phyloP scores from a whole-genome alignment of 2,113 vertebrate genomes.

The Carassius gibelio region DNA sequence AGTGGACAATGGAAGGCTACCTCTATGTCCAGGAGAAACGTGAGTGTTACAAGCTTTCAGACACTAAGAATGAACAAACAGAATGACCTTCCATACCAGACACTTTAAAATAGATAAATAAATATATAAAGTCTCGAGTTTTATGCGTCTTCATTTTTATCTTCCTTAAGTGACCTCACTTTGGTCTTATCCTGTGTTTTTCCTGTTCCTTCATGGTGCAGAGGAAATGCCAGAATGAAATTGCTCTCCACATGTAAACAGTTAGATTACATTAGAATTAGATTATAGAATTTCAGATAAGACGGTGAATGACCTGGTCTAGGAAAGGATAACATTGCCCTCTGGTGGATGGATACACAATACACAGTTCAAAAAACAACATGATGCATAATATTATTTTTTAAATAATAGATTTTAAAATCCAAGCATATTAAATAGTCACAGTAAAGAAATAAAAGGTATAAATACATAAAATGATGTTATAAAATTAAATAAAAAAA shows the following conservation, averaged over 20 bases:
- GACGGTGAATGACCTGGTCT: background rate
- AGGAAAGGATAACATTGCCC: slow-evolving; percentile 36
- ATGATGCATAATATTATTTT: too few species aligned
- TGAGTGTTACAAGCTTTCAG: slow-evolving; percentile 72
- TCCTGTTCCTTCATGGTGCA: slow-evolving; percentile 64
- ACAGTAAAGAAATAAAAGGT: background rate
- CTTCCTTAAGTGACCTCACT: slow-evolving; percentile 58
- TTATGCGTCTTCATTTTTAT: slow-evolving; percentile 61
- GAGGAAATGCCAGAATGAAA: slow-evolving; percentile 57
- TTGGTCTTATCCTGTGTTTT: slow-evolving; percentile 64
- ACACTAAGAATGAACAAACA: background rate
- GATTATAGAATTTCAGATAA: slow-evolving; percentile 2
- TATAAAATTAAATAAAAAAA: background rate
- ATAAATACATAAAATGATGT: background rate
- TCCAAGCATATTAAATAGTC: background rate
- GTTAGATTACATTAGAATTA: background rate
- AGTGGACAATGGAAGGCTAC: slow-evolving; percentile 95
- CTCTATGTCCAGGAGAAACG: slow-evolving; percentile 96
- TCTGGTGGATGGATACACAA: slow-evolving; percentile 19
- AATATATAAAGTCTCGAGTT: background rate
- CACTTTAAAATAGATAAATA: background rate
- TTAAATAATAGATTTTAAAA: background rate
- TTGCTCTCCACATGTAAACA: slow-evolving; percentile 56
- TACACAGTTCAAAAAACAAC: background rate
- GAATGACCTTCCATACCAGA: background rate